Conservation (phyloP, 2,113 vertebrate species). For the Scalopus aquaticus region DNA sequence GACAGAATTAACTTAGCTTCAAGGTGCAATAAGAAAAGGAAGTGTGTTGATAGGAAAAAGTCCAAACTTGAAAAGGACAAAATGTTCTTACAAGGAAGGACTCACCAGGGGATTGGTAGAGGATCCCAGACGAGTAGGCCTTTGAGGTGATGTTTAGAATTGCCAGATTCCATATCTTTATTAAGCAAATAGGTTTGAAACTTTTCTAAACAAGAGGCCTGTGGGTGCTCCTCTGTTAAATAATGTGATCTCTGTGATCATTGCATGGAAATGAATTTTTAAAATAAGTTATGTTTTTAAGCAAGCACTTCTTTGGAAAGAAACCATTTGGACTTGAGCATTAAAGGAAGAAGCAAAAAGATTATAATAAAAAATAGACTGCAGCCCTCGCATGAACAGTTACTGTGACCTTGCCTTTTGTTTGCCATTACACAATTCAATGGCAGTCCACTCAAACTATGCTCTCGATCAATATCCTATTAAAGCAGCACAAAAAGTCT, state of each 20-base stretch:
- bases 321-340: conserved; percentile 71
- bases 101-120: neutral
- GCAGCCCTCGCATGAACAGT: conserved; percentile 81
- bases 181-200: neutral
- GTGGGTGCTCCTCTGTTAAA: conserved; percentile 65
- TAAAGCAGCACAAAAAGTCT: conserved; percentile 96
- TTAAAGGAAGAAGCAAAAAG: conserved; percentile 77
- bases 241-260: conserved; percentile 56
- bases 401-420: conserved; percentile 95
- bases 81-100: neutral
- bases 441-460: conserved; percentile 95
- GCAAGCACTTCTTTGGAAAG: conserved; percentile 73
- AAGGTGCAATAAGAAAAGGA: neutral
- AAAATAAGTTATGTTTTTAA: conserved; percentile 74
- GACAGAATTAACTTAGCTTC: neutral
- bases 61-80: conserved; percentile 21
- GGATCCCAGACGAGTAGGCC: neutral
- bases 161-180: neutral
- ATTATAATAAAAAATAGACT: conserved; percentile 86
- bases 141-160: neutral
- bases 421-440: conserved; percentile 96
- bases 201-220: conserved; percentile 25
- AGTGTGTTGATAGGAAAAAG: neutral
- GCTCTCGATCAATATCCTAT: conserved; percentile 99
- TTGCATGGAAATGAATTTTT: conserved; percentile 78